These are phyloP conservation scores for Ascidia mentula DNA, from an alignment of 23 tunicate genomes.

Conservation along the genomic window DNA sequence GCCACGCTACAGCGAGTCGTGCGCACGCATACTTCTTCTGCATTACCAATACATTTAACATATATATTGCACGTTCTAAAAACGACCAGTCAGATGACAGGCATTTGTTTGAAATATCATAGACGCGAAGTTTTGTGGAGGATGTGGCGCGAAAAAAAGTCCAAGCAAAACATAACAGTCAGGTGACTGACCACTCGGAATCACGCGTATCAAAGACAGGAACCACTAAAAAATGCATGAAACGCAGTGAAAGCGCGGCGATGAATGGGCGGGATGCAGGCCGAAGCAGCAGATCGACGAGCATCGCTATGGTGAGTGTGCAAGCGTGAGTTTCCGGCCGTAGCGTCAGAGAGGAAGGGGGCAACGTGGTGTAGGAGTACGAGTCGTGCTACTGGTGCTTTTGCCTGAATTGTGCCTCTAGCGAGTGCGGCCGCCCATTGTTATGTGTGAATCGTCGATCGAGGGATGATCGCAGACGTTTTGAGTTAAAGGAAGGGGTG, in stretches of 20 bases:
- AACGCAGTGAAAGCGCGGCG: neutral
- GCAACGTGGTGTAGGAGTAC: no score
- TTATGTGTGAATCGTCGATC: no score
- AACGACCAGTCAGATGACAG: neutral
- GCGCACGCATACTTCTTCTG: neutral
- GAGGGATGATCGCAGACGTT: no score
- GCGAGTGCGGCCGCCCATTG: no score
- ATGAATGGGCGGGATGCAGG: neutral
- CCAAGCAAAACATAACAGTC: no score
- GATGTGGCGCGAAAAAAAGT: neutral
- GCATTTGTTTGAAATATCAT: no score
- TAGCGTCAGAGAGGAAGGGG: neutral
- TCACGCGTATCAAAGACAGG: neutral
- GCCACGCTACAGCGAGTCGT: neutral
- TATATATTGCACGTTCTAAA: no score
- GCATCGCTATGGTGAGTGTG: neutral
- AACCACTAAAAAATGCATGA: neutral
- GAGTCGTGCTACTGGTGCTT: neutral
- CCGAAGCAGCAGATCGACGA: neutral
- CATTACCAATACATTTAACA: neutral
- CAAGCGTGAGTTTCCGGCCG: neutral
- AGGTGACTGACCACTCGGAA: neutral
- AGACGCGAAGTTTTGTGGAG: no score
- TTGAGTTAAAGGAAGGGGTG: no score
- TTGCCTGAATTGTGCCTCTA: neutral